A percentile compares a stretch with the other conserved stretches of the same genome.
Conservation (phyloP, 2,113 vertebrate genomes). For the Grallaria varia region DNA sequence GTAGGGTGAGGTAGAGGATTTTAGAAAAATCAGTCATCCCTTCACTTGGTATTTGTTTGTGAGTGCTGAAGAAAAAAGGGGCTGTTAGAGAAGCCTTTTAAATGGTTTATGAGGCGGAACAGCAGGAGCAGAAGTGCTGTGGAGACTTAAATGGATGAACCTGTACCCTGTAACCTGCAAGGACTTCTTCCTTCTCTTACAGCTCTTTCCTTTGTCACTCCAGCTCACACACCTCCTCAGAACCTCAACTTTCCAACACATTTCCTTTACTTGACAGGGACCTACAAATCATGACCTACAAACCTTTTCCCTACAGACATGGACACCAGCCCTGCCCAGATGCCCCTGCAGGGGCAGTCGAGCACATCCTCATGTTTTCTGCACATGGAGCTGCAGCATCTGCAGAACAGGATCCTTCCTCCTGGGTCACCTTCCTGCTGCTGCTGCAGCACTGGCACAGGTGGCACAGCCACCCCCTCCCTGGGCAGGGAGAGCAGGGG, state of each 20-base stretch:
- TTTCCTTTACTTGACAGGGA: not conserved
- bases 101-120: not conserved
- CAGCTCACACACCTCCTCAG: not conserved
- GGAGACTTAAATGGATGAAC: not conserved
- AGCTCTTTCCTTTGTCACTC: not conserved
- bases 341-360: not conserved
- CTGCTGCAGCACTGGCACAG: accelerated
- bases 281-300: accelerated
- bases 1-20: not conserved
- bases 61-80: not conserved
- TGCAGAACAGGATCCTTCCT: not conserved
- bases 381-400: accelerated
- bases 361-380: accelerated
- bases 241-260: not conserved
- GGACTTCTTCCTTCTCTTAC: not conserved
- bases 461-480: not conserved
- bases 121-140: not conserved
- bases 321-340: not conserved
- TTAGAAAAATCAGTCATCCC: not conserved
- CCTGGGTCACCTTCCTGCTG: not conserved
- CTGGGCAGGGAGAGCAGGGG: not conserved
- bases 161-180: not conserved
- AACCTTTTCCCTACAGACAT: not conserved
- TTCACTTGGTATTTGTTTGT: not conserved
- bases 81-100: not conserved